Evolutionary conservation across 2,888 invertebrate species (phyloP).

Genomic region (Laothoe populi): DNA sequence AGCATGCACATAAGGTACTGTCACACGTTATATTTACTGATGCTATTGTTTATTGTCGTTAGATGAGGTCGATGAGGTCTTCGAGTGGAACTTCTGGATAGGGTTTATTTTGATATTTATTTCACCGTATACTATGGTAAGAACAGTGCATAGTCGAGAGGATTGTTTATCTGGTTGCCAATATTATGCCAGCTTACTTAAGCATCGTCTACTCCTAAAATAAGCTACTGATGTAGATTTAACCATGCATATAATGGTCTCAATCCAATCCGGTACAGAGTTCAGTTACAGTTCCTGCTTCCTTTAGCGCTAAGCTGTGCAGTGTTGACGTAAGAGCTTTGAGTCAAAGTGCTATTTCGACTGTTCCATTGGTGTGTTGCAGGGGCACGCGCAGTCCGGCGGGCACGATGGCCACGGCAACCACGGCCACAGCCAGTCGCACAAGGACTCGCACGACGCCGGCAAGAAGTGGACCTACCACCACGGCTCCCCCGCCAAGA

Average conservation of each 20-base stretch:
- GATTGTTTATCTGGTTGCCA: no score
- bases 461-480: conserved; percentile 86
- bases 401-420: conserved; percentile 85
- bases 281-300: no score
- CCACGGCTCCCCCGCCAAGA: conserved; percentile 72
- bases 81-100: no score
- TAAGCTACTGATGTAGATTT: no score
- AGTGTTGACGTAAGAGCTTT: no score
- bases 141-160: no score
- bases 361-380: conserved; percentile 32
- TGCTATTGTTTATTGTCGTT: background rate
- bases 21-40: background rate
- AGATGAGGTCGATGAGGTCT: background rate
- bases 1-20: conserved; percentile 78
- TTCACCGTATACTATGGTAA: no score
- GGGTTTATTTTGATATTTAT: no score
- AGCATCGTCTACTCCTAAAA: no score
- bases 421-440: conserved; percentile 71
- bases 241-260: no score
- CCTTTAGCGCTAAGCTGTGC: no score
- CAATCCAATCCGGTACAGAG: no score
- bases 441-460: conserved; percentile 70
- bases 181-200: background rate
- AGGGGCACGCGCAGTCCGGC: conserved; percentile 82
- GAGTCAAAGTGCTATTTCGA: background rate